Evolutionary conservation across 2,113 vertebrate species (phyloP).

Genomic region (Castor canadensis): DNA sequence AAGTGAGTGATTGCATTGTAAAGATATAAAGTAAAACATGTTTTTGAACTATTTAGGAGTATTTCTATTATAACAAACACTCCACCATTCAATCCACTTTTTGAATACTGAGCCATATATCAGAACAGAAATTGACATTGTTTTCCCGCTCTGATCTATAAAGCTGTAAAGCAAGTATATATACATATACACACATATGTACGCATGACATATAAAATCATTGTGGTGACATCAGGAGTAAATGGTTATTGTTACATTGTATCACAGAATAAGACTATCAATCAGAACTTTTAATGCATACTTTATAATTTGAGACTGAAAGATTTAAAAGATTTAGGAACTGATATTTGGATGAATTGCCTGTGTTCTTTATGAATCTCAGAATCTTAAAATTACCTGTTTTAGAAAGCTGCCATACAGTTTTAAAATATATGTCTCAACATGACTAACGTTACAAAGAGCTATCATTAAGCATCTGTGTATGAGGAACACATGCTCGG

Average conservation of each 20-base stretch:
- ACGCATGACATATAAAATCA: too few relatives aligned
- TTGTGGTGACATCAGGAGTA: neutral
- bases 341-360: neutral
- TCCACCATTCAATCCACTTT: neutral
- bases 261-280: neutral
- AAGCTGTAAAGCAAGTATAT: neutral
- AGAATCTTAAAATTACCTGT: conserved; percentile 37
- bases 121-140: neutral
- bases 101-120: neutral
- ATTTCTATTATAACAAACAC: neutral
- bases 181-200: neutral
- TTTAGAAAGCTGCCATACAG: neutral
- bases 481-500: neutral
- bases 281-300: neutral
- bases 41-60: neutral
- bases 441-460: conserved; percentile 56
- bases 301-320: neutral
- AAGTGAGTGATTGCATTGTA: neutral
- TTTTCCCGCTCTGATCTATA: neutral
- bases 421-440: neutral
- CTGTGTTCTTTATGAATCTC: neutral
- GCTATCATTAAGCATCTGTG: conserved; percentile 68
- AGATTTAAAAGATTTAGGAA: neutral
- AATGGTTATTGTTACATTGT: neutral
- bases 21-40: neutral